phyloP scores from a whole-genome alignment of 37 sponge, comb jelly and placozoan species.

The Halichondria panicea region DNA sequence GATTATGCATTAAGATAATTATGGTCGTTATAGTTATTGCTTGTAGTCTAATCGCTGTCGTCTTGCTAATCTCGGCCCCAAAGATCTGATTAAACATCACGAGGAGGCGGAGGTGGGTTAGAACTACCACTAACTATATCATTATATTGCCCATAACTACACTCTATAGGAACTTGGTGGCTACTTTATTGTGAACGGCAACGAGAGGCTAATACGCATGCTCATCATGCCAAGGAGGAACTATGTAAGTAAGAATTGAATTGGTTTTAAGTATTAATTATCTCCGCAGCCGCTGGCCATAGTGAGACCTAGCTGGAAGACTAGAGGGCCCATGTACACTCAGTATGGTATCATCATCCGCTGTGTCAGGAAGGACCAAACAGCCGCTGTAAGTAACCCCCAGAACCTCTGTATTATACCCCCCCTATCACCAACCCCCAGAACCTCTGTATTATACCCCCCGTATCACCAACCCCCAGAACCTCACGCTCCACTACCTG shows the following conservation, averaged over 20 bases:
- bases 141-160: neutral
- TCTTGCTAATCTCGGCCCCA: constrained; percentile 50
- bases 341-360: constrained; percentile 86
- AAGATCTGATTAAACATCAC: constrained; percentile 68
- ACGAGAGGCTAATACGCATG: constrained; percentile 90
- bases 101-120: constrained; percentile 78
- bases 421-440: too few species aligned
- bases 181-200: constrained; percentile 97
- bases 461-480: too few species aligned
- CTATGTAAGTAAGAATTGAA: constrained; percentile 55
- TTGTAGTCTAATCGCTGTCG: constrained; percentile 76
- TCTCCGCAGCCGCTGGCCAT: constrained; percentile 82
- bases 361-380: constrained; percentile 83
- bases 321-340: constrained; percentile 81
- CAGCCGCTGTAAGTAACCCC: constrained; percentile 50
- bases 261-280: constrained; percentile 4
- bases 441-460: too few species aligned
- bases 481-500: constrained; percentile 88
- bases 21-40: neutral
- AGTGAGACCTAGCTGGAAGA: constrained; percentile 77
- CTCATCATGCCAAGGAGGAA: constrained; percentile 86
- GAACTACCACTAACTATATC: neutral
- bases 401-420: too few species aligned
- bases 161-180: constrained; percentile 86
- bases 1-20: neutral